These are phyloP conservation scores for Eulithis testata DNA, from an alignment of 2,888 invertebrate genomes.

Conservation along the genomic window DNA sequence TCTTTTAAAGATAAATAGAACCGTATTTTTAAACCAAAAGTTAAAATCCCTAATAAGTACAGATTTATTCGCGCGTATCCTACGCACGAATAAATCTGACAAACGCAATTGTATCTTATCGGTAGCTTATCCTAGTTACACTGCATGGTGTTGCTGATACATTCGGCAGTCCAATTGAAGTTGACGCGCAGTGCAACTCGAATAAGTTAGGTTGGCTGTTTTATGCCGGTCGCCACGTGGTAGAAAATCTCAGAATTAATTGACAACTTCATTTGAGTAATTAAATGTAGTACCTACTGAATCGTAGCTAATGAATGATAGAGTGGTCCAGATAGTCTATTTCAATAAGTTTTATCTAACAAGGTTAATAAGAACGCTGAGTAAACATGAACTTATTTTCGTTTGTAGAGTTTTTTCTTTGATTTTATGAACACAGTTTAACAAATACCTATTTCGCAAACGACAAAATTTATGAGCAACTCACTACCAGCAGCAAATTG, in stretches of 20 bases:
- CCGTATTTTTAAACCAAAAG: too few species aligned
- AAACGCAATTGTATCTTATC: too few species aligned
- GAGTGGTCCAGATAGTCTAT: background rate
- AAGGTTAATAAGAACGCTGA: background rate
- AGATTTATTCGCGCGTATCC: too few species aligned
- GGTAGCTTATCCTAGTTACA: too few species aligned
- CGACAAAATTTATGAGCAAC: conserved; percentile 29
- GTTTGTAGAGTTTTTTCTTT: background rate
- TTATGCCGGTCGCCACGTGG: background rate
- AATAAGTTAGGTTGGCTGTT: too few species aligned
- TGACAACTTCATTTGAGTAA: conserved; percentile 23
- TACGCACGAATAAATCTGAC: too few species aligned
- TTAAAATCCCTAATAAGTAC: too few species aligned
- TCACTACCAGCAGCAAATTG: conserved; percentile 54
- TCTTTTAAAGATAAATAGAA: too few species aligned
- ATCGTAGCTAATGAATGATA: conserved; percentile 9
- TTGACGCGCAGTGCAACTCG: too few species aligned
- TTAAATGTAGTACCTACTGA: conserved; percentile 12
- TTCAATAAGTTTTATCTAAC: background rate
- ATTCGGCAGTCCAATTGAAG: too few species aligned
- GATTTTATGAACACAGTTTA: background rate
- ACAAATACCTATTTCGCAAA: conserved; percentile 4
- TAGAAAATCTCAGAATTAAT: conserved; percentile 13
- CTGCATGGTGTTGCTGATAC: too few species aligned
- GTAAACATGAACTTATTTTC: too few species aligned